Percentiles rank a stretch among this genome's conserved stretches.
phyloP scores from a whole-genome alignment of 2,888 invertebrate genomes.

The Luperina testacea region DNA sequence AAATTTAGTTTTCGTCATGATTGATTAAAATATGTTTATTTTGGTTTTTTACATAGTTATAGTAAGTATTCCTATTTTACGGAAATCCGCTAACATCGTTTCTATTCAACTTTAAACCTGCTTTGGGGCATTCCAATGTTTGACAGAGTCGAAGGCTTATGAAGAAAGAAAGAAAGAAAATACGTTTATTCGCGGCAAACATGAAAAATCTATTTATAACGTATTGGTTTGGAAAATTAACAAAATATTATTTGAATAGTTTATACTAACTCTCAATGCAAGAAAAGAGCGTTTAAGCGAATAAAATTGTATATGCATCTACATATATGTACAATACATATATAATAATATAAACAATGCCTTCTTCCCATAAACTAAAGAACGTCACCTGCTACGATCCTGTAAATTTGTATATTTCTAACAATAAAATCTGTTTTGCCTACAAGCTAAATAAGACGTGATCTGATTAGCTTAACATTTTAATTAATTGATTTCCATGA shows the following conservation, averaged over 20 bases:
- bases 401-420: not conserved
- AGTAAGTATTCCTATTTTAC: not conserved
- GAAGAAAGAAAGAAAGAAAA: too few relatives aligned
- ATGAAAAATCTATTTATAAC: not conserved
- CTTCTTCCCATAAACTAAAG: not conserved
- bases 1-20: conserved; percentile 1
- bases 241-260: too few relatives aligned
- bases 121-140: not conserved
- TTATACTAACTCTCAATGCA: not conserved
- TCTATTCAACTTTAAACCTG: not conserved
- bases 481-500: conserved; percentile 27
- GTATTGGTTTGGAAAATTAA: not conserved
- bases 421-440: not conserved
- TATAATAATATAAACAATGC: not conserved
- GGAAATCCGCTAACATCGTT: not conserved
- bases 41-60: not conserved
- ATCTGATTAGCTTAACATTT: conserved; percentile 6
- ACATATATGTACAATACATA: not conserved
- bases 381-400: not conserved
- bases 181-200: too few relatives aligned
- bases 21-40: conserved; percentile 14
- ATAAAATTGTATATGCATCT: not conserved
- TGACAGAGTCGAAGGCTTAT: conserved; percentile 20
- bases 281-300: not conserved
- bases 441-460: not conserved